Percentiles rank a stretch among this genome's conserved stretches.
Conservation (phyloP, 2,888 invertebrate genomes). For the Ophion costatus region DNA sequence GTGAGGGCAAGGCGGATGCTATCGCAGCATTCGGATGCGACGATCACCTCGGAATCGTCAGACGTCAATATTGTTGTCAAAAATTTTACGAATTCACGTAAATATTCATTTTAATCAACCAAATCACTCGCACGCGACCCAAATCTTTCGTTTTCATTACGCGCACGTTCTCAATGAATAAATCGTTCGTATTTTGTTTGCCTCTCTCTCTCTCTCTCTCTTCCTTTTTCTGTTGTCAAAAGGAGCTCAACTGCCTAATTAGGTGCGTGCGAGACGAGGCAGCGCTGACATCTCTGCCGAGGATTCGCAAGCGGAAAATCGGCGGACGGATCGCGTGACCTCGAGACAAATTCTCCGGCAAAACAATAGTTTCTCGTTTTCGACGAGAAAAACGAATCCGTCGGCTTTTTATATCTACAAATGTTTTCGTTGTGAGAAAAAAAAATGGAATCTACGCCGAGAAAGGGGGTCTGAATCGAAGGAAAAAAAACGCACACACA, state of each 20-base stretch:
- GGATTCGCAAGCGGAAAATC: slow-evolving; percentile 56
- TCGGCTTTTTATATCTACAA: background rate
- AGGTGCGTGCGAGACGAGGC: slow-evolving; percentile 56
- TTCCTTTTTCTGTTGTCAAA: slow-evolving; percentile 53
- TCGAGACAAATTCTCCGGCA: slow-evolving; percentile 14
- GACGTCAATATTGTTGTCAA: slow-evolving; percentile 33
- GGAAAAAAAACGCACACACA: slow-evolving; percentile 19
- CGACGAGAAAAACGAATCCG: background rate
- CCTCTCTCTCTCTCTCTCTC: slow-evolving; percentile 23
- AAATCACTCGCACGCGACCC: background rate
- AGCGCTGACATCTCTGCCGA: slow-evolving; percentile 53
- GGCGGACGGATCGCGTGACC: slow-evolving; percentile 44
- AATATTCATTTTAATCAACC: slow-evolving; percentile 7
- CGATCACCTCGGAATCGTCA: background rate
- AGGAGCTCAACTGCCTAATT: slow-evolving; percentile 61
- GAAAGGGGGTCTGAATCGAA: background rate
- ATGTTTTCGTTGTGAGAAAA: background rate
- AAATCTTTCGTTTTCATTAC: background rate
- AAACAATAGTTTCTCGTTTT: background rate
- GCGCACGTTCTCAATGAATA: background rate
- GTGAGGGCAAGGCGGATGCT: no score
- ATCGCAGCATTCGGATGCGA: no score
- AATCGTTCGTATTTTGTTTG: slow-evolving; percentile 14
- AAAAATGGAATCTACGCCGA: slow-evolving; percentile 16
- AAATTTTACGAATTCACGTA: background rate